A percentile compares a stretch with the other conserved stretches of the same genome.
Evolutionary conservation across 2,797 vertebrate species (phyloP).

Genomic region (Pipistrellus nathusii): DNA sequence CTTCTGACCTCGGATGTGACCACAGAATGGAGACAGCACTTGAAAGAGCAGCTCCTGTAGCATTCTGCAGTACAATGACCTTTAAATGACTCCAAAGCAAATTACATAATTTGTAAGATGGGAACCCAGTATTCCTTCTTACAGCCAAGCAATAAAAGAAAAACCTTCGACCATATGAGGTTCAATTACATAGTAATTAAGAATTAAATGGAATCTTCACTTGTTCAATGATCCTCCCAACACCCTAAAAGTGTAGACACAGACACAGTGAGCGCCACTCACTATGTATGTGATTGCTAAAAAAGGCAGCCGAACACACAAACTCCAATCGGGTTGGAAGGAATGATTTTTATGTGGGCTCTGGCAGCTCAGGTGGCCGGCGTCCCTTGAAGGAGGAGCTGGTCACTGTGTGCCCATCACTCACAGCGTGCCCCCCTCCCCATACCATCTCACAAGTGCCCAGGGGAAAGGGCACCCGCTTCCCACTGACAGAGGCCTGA

Average conservation of each 20-base stretch:
- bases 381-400: neutral
- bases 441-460: neutral
- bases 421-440: neutral
- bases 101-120: slow-evolving; percentile 52
- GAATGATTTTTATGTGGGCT: neutral
- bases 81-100: slow-evolving; percentile 38
- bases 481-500: neutral
- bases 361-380: neutral
- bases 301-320: neutral
- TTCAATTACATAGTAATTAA: slow-evolving; percentile 19
- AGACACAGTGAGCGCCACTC: neutral
- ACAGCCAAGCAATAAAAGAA: slow-evolving; percentile 38
- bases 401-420: neutral
- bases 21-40: neutral
- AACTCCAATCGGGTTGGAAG: neutral
- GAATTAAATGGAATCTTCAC: slow-evolving; percentile 21
- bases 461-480: neutral
- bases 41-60: slow-evolving; percentile 39
- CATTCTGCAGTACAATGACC: neutral
- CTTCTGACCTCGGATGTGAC: neutral
- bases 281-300: neutral
- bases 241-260: neutral
- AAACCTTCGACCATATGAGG: neutral
- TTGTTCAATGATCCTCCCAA: neutral
- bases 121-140: slow-evolving; percentile 50